Evolutionary conservation across 1,140 invertebrate genomes (phyloP), one percentile per base, ranked within the genome.

Genomic region (Glossosoma conforme): DNA sequence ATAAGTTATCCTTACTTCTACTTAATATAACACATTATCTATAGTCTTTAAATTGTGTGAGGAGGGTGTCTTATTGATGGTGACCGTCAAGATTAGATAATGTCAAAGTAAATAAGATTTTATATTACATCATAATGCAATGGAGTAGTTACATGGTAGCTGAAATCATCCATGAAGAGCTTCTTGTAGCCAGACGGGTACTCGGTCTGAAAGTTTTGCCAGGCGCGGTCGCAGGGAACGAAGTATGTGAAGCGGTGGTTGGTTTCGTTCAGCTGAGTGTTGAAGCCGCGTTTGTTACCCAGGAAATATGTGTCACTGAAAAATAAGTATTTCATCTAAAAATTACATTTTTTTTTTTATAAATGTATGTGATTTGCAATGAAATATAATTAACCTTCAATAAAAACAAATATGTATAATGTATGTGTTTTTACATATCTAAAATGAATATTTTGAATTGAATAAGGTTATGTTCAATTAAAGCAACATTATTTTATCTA

Each of bases 161-260:
- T 75, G 67, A 80, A 91, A 30, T 87, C 83, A 33, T 78, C 76
- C 82, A 87, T 89, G 58, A 90, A 90, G 8, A 93, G 69, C 63
- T 89, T 90, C 67, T 90, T 91, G 65, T 87, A 81, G 2, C 82
- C 78, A 8, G 89, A 87, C 2, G 89, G 88, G 61, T 81, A 81
- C 32, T 76, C 74, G 32, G 80, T 74, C 63, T 83, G 77, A 46
- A 86, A 80, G 45, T 81, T 77, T 17, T 81, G 72, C 90, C 90
- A 97, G 9, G 92, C 93, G 54, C 83, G 81, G 61, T 97, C 85
- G 10, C 84, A 77, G 1, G 93, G 93, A 1, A 92, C 92, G 64
- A 97, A 95, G 64, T 89, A 93, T 1, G 93, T 97, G 67, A 86
- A 96, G 24, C 85, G 82, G 52, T 86, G 85, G 43, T 82, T 82